phyloP scores from a whole-genome alignment of 2,888 invertebrate genomes.

The Agelastica alni region DNA sequence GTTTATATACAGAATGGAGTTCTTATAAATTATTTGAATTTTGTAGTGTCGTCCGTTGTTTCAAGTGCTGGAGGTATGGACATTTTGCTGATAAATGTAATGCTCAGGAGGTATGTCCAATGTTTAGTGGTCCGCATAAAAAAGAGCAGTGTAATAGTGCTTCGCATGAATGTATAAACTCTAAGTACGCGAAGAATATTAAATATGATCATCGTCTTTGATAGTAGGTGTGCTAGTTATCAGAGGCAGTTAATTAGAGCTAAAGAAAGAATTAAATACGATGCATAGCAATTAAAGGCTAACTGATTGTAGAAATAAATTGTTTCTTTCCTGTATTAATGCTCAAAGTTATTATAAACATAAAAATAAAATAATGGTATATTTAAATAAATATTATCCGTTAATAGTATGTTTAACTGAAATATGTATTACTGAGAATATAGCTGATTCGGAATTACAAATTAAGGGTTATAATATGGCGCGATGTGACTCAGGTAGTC shows the following conservation, averaged over 20 bases:
- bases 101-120: not conserved
- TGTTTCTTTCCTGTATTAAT: not conserved
- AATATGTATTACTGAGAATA: not conserved
- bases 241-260: not conserved
- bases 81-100: not conserved
- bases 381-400: not conserved
- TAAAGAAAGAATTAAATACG: not conserved
- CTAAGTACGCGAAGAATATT: slow-evolving; percentile 2
- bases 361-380: not conserved
- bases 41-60: slow-evolving; percentile 6
- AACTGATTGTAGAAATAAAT: not conserved
- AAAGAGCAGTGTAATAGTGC: no score
- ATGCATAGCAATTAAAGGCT: not conserved
- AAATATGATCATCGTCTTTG: not conserved
- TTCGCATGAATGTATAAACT: not conserved
- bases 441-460: not conserved
- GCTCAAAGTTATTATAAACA: not conserved
- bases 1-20: slow-evolving; percentile 3
- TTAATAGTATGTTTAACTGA: not conserved
- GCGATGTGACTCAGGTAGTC: slow-evolving; percentile 4
- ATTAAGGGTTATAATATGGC: not conserved
- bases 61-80: slow-evolving; percentile 8
- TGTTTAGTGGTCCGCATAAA: no score
- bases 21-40: slow-evolving; percentile 9
- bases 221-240: not conserved